phyloP scores from a whole-genome alignment of 2,113 vertebrate genomes.

The Felis catus region F.catus_Fca126_mat1.0 CM031412.1:151637501-151638000 shows the following conservation, averaged over 20 bases:
- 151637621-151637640: slow-evolving; percentile 70
- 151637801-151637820: slow-evolving; percentile 54
- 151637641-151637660: slow-evolving; percentile 77
- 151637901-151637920: slow-evolving; percentile 75
- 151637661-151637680: slow-evolving; percentile 60
- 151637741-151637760: slow-evolving; percentile 73
- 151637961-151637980: slow-evolving; percentile 85
- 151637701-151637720: slow-evolving; percentile 56
- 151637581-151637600: slow-evolving; percentile 72
- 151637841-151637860: slow-evolving; percentile 74
- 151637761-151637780: slow-evolving; percentile 65
- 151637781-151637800: slow-evolving; percentile 71
- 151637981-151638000: slow-evolving; percentile 87
- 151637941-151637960: slow-evolving; percentile 81
- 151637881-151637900: slow-evolving; percentile 73
- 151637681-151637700: slow-evolving; percentile 71
- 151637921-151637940: slow-evolving; percentile 80
- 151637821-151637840: slow-evolving; percentile 61
- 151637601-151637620: slow-evolving; percentile 70
- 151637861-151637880: slow-evolving; percentile 69
- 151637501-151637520: slow-evolving; percentile 80
- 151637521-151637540: slow-evolving; percentile 78
- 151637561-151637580: slow-evolving; percentile 72
- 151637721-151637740: slow-evolving; percentile 65
- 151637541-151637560: slow-evolving; percentile 76